Conservation (phyloP, 2,797 vertebrate genomes). For the Thalassophryne amazonica region DNA sequence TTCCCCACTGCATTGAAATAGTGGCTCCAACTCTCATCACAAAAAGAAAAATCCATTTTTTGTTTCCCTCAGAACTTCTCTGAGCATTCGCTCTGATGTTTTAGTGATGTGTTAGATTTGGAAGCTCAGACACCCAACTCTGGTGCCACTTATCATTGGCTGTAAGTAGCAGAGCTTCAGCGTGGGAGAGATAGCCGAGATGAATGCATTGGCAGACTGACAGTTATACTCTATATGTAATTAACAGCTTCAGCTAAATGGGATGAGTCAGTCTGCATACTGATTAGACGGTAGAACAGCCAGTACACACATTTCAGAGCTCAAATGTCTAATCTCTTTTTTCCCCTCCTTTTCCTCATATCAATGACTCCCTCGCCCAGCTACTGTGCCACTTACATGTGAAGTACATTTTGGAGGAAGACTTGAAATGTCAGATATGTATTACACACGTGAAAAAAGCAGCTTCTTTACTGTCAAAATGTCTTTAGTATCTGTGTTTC, state of each 20-base stretch:
- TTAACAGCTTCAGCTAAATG: slow-evolving; percentile 64
- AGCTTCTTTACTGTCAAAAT: too few species aligned
- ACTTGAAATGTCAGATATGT: too few species aligned
- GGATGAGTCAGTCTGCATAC: slow-evolving; percentile 52
- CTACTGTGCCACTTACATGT: too few species aligned
- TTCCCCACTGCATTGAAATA: neutral
- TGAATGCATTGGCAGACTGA: slow-evolving; percentile 59
- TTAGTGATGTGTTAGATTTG: neutral
- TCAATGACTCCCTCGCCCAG: too few species aligned
- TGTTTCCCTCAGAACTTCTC: neutral
- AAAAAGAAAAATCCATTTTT: neutral
- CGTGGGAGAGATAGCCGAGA: slow-evolving; percentile 47
- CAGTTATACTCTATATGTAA: slow-evolving; percentile 62
- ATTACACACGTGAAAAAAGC: too few species aligned
- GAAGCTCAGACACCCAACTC: slow-evolving; percentile 30
- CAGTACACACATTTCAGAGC: slow-evolving; percentile 10
- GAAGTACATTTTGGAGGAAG: too few species aligned
- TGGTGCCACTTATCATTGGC: slow-evolving; percentile 50
- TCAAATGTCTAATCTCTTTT: too few species aligned
- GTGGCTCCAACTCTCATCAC: neutral
- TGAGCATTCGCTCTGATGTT: slow-evolving; percentile 17
- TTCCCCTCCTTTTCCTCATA: too few species aligned
- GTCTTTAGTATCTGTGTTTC: too few species aligned
- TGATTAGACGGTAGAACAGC: slow-evolving; percentile 44
- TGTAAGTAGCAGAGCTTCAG: slow-evolving; percentile 31